Base-by-base conservation (phyloP, 2,797 vertebrate species). In the Sylvilagus floridanus region DNA sequence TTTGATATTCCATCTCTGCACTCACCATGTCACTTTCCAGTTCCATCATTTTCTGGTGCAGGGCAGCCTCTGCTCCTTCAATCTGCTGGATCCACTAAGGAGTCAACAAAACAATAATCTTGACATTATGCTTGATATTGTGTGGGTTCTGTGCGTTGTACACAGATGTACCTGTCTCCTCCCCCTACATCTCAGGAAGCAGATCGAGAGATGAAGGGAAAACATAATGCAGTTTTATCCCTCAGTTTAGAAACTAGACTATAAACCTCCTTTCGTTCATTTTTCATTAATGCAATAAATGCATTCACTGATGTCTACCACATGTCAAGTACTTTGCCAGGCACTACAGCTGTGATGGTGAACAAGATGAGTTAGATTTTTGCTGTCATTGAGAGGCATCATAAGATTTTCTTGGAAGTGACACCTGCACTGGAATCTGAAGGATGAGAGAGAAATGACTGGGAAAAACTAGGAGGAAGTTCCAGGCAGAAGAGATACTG, bases 31-130 rank as follows among this genome's bases (percentile, higher is more conserved):
- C 99, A 83, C 99, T 99, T 97, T 99, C 99, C 91, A 99, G 90
- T 97, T 99, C 99, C 97, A 99, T 98, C 99, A 99, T 99, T 97
- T 99, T 99, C 98, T 99, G 99, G 97, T 99, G 99, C 84, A 99
- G 98, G 28, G 99, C 99, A 54, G 99, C 99, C 97, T 99, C 99
- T 9, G 99, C 99, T 88, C 99, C 99, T 97, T 99, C 99, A 6
- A 99, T 99, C 98, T 99, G 99, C 90, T 99, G 99, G 88, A 99
- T 99, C 99, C 99, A 99, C 99, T 99, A 98, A 71, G 97, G 84
- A 93, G 93, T 94, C 98, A 52, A 97, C 1, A 97, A 93, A 0
- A 77, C 19, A 97, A 35, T 97, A 35, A 47, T 1, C 78, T 13
- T 50, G 30, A 32, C 5, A 32, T n/a, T 42, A 42, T 54, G 42